Evolutionary conservation across 2,797 vertebrate genomes (phyloP), one percentile per base, ranked within the genome.

Genomic region (Urosaurus nigricauda): DNA sequence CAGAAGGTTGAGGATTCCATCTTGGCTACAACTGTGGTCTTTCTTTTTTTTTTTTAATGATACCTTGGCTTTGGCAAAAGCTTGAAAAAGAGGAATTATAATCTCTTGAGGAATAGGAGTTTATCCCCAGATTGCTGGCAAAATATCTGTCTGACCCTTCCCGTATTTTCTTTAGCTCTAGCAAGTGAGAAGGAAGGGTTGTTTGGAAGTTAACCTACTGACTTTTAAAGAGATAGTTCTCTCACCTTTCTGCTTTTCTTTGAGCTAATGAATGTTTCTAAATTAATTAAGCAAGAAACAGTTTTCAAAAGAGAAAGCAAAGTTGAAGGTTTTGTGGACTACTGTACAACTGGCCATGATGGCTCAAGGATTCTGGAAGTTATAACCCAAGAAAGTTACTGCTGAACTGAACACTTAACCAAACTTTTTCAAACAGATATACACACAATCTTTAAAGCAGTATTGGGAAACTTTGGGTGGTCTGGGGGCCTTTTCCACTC

Each of bases 181-280:
- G 79, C 17, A 60, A 60, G 51, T 19, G 35, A 75, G 53, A 73
- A 35, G 79, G 53, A 73, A 58, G 56, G 74, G 7, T 82, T 81
- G 3, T 29, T 47, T 56, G 24, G 9, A 47, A 74, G 29, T 56
- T 37, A 65, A 74, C 19, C 40, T 53, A 12, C 21, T 4, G 7
- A 24, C 29, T 21, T 47, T 16, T 84, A 60, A 84, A 35, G 70
- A 19, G 35, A 43, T 32, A n/a, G 21, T 26, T 51, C 43, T 83
- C 32, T 40, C 70, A 24, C 32, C 29, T 47, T 74, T 47, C 51
- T 71, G 47, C 13, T 70, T 53, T 56, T 47, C 32, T 37, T 40
- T 87, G n/a, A 58, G 65, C 47, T 79, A 71, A 71, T 51, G 75
- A n/a, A 5, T 81, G 6, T 88, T 78, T 63, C 56, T 68, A 40